Conservation (phyloP, 2,797 vertebrate species). For the Lagocephalus sceleratus region DNA sequence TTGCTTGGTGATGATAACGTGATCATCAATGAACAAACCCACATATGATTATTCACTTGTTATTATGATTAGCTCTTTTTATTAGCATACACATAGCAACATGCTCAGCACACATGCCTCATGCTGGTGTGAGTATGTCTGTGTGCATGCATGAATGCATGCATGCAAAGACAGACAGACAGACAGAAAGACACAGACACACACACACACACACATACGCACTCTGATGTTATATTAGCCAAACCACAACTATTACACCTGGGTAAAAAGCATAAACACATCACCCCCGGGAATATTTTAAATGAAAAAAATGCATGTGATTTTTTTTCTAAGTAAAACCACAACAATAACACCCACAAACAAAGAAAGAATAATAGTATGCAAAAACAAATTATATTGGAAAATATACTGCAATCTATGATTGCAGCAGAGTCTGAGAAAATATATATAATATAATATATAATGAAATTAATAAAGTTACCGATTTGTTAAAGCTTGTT, state of each 20-base stretch:
- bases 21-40: background rate
- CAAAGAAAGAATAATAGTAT: no score
- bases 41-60: conserved; percentile 12
- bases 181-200: background rate
- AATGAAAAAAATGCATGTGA: no score
- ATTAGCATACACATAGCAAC: conserved; percentile 18
- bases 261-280: no score
- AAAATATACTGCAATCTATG: no score
- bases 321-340: no score
- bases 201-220: background rate
- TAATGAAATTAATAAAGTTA: no score
- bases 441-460: no score
- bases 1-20: background rate
- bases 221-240: background rate
- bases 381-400: no score
- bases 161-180: no score
- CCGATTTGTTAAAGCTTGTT: conserved; percentile 41
- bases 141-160: background rate
- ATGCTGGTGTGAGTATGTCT: conserved; percentile 26
- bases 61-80: conserved; percentile 22
- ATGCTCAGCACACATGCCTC: conserved; percentile 48
- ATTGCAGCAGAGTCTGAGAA: background rate
- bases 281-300: no score
- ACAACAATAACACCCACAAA: no score
- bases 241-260: background rate